Evolutionary conservation across 2,113 vertebrate genomes (phyloP).

Genomic region (Pagrus major): DNA sequence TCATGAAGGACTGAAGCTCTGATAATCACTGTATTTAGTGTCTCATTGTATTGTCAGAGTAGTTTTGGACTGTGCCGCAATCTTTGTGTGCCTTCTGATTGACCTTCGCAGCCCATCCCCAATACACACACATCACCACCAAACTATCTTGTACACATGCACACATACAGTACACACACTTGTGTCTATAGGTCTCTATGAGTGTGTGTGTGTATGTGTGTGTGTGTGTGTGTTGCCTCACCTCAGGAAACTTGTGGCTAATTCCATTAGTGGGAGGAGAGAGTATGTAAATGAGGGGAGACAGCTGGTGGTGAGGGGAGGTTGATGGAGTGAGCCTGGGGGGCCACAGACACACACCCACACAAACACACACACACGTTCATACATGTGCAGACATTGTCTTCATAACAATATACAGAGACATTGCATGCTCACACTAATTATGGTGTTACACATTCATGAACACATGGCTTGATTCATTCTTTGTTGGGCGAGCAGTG

Average conservation of each 20-base stretch:
- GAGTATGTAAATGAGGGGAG: conserved; percentile 97
- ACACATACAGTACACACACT: conserved; percentile 41
- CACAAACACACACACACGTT: conserved; percentile 22
- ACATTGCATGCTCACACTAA: neutral
- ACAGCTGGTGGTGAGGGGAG: conserved; percentile 92
- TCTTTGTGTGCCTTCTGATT: conserved; percentile 42
- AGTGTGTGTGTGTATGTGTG: conserved; percentile 16
- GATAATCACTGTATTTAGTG: neutral
- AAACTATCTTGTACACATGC: conserved; percentile 39
- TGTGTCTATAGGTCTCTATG: conserved; percentile 40
- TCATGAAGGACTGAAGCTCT: neutral
- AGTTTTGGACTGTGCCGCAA: conserved; percentile 34
- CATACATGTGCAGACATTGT: conserved; percentile 20
- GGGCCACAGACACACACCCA: conserved; percentile 66
- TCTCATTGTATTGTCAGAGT: conserved; percentile 18
- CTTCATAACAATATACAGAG: conserved; percentile 6
- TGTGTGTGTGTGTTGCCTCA: conserved; percentile 81
- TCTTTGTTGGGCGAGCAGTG: neutral
- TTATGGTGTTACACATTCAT: neutral
- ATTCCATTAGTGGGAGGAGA: conserved; percentile 97
- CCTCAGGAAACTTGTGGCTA: conserved; percentile 98
- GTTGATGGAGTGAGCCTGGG: conserved; percentile 91
- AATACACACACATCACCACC: conserved; percentile 15
- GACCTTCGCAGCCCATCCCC: conserved; percentile 53
- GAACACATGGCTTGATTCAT: neutral